Conservation (phyloP, 2,888 invertebrate species). For the Psococerastis gibbosa region DNA sequence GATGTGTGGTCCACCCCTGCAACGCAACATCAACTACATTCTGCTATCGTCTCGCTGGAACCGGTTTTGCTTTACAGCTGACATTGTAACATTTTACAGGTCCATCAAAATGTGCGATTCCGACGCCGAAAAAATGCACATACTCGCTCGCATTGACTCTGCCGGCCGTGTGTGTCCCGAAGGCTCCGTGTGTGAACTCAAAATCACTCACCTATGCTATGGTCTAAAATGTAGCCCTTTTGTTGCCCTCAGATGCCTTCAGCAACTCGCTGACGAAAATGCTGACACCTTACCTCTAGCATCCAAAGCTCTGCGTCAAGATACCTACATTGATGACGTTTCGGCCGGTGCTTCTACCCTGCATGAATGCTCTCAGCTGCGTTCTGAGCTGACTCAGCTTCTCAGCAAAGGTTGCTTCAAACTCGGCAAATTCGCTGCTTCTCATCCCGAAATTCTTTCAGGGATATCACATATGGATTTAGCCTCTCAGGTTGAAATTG, state of each 20-base stretch:
- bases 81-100: background rate
- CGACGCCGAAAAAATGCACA: background rate
- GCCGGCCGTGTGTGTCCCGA: background rate
- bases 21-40: background rate
- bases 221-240: conserved; percentile 16
- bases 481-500: background rate
- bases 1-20: background rate
- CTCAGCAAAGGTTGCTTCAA: background rate
- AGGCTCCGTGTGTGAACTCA: conserved; percentile 12
- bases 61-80: background rate
- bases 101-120: background rate
- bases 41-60: background rate
- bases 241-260: conserved; percentile 13
- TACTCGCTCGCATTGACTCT: background rate
- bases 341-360: background rate
- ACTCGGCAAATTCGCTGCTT: background rate
- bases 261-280: conserved; percentile 15
- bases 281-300: conserved; percentile 12
- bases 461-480: background rate
- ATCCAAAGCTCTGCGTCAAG: conserved; percentile 7
- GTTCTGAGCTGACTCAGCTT: background rate
- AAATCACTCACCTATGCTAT: conserved; percentile 16
- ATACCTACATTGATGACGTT: conserved; percentile 18
- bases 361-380: background rate
- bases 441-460: background rate